These are phyloP conservation scores for Phyto melanocephala DNA, from an alignment of 2,888 invertebrate species.

Conservation along the genomic window DNA sequence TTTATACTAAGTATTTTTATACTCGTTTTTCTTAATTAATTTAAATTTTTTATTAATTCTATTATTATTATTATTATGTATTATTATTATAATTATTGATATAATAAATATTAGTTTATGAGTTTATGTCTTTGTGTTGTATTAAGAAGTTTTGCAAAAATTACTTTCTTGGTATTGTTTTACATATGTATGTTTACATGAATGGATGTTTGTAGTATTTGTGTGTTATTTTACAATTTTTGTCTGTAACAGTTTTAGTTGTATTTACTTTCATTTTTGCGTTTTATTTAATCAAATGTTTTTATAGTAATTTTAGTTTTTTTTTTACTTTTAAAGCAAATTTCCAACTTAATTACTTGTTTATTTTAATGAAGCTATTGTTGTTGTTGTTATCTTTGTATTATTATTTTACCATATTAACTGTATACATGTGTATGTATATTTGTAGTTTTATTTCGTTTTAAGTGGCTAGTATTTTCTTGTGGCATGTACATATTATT, in stretches of 20 bases:
- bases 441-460: conserved; percentile 25
- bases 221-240: conserved; percentile 40
- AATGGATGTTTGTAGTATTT: conserved; percentile 3
- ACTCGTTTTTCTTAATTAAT: conserved; percentile 1
- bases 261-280: background rate
- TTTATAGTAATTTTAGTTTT: conserved; percentile 15
- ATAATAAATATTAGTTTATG: conserved; percentile 43
- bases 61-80: background rate
- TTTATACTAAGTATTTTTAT: conserved; percentile 2
- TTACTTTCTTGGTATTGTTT: background rate
- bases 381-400: conserved; percentile 28
- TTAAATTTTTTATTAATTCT: conserved; percentile 6
- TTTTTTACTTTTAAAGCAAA: conserved; percentile 47
- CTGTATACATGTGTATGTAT: conserved; percentile 11
- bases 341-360: conserved; percentile 47
- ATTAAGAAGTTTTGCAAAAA: conserved; percentile 6
- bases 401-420: conserved; percentile 19
- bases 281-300: conserved; percentile 32
- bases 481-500: conserved; percentile 39
- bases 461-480: conserved; percentile 60
- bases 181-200: no score
- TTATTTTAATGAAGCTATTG: conserved; percentile 10
- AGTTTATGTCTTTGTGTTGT: conserved; percentile 19
- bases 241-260: background rate
- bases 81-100: background rate